phyloP scores from a whole-genome alignment of 1,140 invertebrate genomes.

The Eulimnadia texana region DNA sequence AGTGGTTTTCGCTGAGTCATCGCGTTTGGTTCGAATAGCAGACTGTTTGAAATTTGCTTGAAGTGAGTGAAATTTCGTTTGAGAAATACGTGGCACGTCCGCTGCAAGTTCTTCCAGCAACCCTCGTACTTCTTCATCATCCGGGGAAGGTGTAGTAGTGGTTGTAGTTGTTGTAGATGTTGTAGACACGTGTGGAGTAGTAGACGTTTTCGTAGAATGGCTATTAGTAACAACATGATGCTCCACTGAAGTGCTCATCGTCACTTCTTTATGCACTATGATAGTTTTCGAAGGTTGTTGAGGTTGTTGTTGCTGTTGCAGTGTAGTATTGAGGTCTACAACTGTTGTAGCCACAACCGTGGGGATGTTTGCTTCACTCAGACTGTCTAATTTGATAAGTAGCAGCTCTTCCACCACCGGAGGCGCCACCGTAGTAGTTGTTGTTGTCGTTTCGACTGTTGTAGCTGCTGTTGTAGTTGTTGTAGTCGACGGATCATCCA shows the following conservation, averaged over 20 bases:
- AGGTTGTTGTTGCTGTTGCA: neutral
- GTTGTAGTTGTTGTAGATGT: neutral
- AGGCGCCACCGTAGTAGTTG: neutral
- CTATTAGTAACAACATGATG: neutral
- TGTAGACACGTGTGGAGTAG: no score
- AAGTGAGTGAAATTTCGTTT: neutral
- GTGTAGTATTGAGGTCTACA: neutral
- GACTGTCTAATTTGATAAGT: neutral
- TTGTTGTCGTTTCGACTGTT: neutral
- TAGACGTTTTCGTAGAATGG: neutral
- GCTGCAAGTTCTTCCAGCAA: neutral
- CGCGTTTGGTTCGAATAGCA: no score
- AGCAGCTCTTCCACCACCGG: neutral
- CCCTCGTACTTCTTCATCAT: neutral
- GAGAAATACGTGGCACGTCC: neutral
- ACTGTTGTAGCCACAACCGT: no score
- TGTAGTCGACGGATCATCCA: neutral
- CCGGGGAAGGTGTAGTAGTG: neutral
- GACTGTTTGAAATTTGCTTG: neutral
- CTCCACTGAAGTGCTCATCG: neutral
- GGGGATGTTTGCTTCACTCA: no score
- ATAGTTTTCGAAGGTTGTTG: neutral
- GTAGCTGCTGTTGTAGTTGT: neutral
- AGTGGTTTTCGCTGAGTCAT: no score
- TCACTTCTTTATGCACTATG: neutral